Conservation (phyloP, 2,113 vertebrate species). For the Boleophthalmus pectinirostris region DNA sequence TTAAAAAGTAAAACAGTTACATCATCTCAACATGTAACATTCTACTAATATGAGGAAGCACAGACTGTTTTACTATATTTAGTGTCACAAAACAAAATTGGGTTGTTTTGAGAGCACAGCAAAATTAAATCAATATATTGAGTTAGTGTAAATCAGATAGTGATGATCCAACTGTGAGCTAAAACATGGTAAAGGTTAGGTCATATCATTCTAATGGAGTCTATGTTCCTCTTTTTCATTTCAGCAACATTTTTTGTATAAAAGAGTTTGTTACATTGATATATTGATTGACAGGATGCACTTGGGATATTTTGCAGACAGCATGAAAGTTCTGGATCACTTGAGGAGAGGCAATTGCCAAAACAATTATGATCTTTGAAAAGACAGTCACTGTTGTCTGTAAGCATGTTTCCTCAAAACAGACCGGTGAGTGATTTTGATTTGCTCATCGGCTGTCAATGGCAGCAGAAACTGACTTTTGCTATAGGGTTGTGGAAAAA, state of each 20-base stretch:
- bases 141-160: conserved; percentile 58
- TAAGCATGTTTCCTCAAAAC: conserved; percentile 65
- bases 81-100: conserved; percentile 4
- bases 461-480: neutral
- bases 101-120: conserved; percentile 34
- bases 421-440: conserved; percentile 14
- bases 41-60: neutral
- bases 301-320: neutral
- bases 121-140: conserved; percentile 58
- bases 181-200: conserved; percentile 12
- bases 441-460: neutral
- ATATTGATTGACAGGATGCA: neutral
- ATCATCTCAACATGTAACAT: neutral
- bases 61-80: conserved; percentile 7
- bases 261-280: neutral
- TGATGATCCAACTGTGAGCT: conserved; percentile 32
- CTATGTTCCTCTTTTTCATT: neutral
- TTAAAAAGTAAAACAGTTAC: neutral
- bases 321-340: conserved; percentile 10
- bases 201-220: conserved; percentile 6
- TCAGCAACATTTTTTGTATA: neutral
- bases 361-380: conserved; percentile 61
- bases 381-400: conserved; percentile 55
- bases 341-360: conserved; percentile 41
- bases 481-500: neutral